Percentiles rank a stretch among this genome's conserved stretches.
Evolutionary conservation across 2,797 vertebrate species (phyloP).

Genomic region (Betta splendens): DNA sequence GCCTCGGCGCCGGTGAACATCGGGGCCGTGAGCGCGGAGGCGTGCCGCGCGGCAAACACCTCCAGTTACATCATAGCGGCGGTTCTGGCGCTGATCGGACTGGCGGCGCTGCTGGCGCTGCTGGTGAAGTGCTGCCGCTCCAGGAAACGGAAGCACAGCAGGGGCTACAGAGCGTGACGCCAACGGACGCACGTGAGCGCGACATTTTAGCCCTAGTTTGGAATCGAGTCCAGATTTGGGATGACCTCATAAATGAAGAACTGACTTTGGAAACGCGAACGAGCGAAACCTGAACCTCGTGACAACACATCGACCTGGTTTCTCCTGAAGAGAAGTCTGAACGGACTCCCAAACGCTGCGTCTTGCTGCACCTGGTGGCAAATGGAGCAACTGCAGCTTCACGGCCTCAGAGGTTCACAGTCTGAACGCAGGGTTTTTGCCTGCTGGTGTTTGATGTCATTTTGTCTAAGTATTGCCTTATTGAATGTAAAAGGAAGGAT

Average conservation of each 20-base stretch:
- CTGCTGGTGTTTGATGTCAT: no score
- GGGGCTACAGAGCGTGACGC: slow-evolving; percentile 73
- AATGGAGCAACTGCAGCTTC: slow-evolving; percentile 19
- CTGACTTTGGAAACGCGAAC: neutral
- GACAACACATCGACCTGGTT: no score
- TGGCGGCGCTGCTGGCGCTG: slow-evolving; percentile 61
- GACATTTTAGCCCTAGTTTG: no score
- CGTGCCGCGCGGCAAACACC: slow-evolving; percentile 81
- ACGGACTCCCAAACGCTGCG: slow-evolving; percentile 2
- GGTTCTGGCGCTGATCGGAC: slow-evolving; percentile 68
- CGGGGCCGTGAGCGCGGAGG: slow-evolving; percentile 79
- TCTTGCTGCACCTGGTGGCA: neutral
- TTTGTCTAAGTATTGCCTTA: no score
- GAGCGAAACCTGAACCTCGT: neutral
- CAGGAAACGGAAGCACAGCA: slow-evolving; percentile 59
- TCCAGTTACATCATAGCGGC: slow-evolving; percentile 76
- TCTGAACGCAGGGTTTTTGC: no score
- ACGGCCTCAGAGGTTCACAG: neutral
- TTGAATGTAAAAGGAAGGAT: slow-evolving; percentile 50
- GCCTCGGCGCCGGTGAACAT: slow-evolving; percentile 80
- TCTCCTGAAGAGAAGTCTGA: neutral
- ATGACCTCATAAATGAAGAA: neutral
- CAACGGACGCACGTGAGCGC: neutral
- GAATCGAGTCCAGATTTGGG: neutral
- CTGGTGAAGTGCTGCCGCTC: slow-evolving; percentile 65